phyloP scores from a whole-genome alignment of 2,888 invertebrate genomes.

The Rhynchonema sp. region DNA sequence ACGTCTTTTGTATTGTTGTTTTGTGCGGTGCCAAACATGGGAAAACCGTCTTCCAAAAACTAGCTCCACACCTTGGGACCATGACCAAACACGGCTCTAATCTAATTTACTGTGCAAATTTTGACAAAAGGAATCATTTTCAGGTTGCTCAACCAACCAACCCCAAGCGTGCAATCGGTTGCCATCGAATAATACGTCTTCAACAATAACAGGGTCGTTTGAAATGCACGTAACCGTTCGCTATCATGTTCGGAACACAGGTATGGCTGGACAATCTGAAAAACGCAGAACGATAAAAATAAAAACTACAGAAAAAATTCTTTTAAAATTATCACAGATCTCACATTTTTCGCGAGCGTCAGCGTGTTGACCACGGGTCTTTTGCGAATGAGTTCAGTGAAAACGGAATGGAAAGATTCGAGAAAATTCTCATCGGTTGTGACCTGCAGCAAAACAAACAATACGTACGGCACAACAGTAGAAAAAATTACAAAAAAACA shows the following conservation, averaged over 20 bases:
- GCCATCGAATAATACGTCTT: slow-evolving; percentile 5
- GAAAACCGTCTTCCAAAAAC: no score
- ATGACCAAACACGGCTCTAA: no score
- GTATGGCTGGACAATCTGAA: slow-evolving; percentile 7
- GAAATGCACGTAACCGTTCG: slow-evolving; percentile 6
- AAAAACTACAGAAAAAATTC: no score
- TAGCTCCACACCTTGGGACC: no score
- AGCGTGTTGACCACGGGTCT: background rate
- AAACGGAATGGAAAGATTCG: background rate
- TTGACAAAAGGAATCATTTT: no score
- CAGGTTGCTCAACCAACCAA: no score
- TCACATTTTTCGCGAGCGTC: background rate
- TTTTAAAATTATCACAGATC: background rate
- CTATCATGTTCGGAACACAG: background rate
- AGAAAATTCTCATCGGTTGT: background rate
- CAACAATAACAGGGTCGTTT: slow-evolving; percentile 1
- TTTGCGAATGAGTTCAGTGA: background rate
- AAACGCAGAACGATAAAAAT: background rate
- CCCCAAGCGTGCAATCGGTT: slow-evolving; percentile 4
- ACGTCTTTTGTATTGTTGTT: no score
- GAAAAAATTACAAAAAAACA: no score
- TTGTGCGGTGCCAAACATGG: no score
- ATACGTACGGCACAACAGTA: no score
- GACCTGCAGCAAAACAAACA: no score
- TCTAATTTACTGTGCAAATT: no score